phyloP scores from a whole-genome alignment of 2,797 vertebrate genomes.

The Furcifer pardalis region DNA sequence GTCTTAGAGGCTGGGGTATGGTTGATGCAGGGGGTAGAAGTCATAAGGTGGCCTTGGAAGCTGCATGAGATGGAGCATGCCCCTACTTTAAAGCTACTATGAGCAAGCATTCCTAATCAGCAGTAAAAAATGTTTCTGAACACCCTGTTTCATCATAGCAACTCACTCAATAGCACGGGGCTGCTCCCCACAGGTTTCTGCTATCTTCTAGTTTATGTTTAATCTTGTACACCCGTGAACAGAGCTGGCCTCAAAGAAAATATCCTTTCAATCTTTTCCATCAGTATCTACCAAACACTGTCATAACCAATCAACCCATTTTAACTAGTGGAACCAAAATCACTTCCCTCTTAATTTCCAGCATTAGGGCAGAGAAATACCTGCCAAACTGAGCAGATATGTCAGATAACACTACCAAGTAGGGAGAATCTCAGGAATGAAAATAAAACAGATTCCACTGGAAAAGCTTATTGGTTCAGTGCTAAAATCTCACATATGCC shows the following conservation, averaged over 20 bases:
- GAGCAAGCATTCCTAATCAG: not conserved
- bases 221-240: not conserved
- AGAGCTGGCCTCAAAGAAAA: not conserved
- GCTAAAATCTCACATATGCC: constrained; percentile 1
- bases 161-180: not conserved
- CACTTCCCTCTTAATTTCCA: not conserved
- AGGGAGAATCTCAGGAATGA: constrained; percentile 13
- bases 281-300: not conserved
- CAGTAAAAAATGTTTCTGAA: not conserved
- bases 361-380: fast-evolving
- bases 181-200: not conserved
- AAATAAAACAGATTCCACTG: not conserved
- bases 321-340: constrained; percentile 15
- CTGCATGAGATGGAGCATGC: not conserved
- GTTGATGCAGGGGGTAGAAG: too few relatives aligned
- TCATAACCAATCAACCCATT: constrained; percentile 23
- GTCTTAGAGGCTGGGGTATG: too few relatives aligned
- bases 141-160: not conserved
- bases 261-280: not conserved
- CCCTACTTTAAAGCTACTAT: not conserved
- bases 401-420: not conserved
- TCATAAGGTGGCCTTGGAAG: too few relatives aligned
- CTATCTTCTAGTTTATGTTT: not conserved
- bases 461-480: constrained; percentile 14
- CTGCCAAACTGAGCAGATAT: not conserved